Conservation (phyloP, 2,113 vertebrate genomes). For the Egretta garzetta region DNA sequence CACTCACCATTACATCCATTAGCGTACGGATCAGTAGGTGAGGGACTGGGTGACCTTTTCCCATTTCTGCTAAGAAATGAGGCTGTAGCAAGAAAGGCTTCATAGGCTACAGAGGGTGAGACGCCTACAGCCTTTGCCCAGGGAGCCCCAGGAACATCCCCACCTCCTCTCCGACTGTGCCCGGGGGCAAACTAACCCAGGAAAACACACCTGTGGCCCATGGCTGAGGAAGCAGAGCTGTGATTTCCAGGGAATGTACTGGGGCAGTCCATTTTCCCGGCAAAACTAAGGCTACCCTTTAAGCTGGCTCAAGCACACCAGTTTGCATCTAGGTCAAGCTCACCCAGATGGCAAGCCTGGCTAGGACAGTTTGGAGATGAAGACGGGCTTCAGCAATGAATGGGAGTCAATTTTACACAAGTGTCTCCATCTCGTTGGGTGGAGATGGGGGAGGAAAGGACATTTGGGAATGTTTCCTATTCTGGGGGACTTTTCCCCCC, state of each 20-base stretch:
- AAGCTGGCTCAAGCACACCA: not conserved
- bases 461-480: not conserved
- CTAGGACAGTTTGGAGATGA: not conserved
- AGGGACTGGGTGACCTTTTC: not conserved
- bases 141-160: not conserved
- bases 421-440: not conserved
- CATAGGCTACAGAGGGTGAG: not conserved
- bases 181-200: not conserved
- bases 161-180: too few relatives aligned
- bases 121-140: not conserved
- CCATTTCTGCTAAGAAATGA: not conserved
- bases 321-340: slow-evolving; percentile 45
- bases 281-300: slow-evolving; percentile 5
- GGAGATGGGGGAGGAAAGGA: not conserved
- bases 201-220: not conserved
- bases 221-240: not conserved
- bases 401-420: not conserved
- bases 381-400: not conserved
- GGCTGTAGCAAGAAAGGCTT: not conserved
- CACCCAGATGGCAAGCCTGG: slow-evolving; percentile 1
- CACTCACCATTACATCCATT: not conserved
- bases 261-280: not conserved
- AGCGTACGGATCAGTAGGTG: not conserved
- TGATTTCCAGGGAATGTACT: not conserved
- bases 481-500: not conserved